Evolutionary conservation across 2,113 vertebrate species (phyloP).

Genomic region (Lampris megalopsis): DNA sequence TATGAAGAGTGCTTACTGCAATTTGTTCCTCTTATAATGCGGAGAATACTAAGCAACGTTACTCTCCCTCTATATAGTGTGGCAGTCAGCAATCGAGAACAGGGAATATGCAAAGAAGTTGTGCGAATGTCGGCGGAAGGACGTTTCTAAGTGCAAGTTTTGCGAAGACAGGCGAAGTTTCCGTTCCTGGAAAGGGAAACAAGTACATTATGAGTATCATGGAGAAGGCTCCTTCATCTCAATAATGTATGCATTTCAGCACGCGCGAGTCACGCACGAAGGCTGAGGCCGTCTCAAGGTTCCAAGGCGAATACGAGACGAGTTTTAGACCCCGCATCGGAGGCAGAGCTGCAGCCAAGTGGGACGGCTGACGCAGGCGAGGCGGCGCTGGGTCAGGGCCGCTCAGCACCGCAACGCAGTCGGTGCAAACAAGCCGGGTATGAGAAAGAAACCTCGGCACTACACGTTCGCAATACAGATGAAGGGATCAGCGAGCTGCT

Average conservation of each 20-base stretch:
- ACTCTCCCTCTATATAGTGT: too few relatives aligned
- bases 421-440: conserved; percentile 19
- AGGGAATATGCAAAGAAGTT: too few relatives aligned
- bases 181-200: conserved; percentile 21
- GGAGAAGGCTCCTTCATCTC: conserved; percentile 32
- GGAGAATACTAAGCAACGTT: too few relatives aligned
- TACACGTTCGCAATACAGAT: conserved; percentile 8
- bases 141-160: too few relatives aligned
- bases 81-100: too few relatives aligned
- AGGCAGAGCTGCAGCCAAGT: conserved; percentile 22
- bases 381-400: conserved; percentile 11
- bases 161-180: too few relatives aligned
- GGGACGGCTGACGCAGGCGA: too few relatives aligned
- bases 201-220: conserved; percentile 20
- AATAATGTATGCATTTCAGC: conserved; percentile 46
- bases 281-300: conserved; percentile 37
- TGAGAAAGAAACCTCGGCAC: conserved; percentile 7
- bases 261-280: conserved; percentile 37
- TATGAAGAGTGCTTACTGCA: too few relatives aligned
- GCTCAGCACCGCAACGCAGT: conserved; percentile 10
- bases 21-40: too few relatives aligned
- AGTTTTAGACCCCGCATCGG: conserved; percentile 51
- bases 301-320: conserved; percentile 34
- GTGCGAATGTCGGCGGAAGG: too few relatives aligned
- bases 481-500: neutral